Evolutionary conservation across 1,140 invertebrate species (phyloP).

Genomic region (Tigriopus japonicus): DNA sequence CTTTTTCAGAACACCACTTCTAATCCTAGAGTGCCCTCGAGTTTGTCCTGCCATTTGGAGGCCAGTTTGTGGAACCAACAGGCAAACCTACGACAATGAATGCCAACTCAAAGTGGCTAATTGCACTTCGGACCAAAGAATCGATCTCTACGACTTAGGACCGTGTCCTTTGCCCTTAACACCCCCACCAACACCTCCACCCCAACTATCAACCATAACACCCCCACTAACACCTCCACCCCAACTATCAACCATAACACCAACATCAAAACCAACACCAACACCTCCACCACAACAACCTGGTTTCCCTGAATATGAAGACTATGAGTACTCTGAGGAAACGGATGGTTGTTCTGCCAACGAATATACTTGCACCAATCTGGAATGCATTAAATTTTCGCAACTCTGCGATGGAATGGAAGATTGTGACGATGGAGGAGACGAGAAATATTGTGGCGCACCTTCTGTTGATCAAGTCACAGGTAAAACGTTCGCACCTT

Average conservation of each 20-base stretch:
- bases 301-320: too few relatives aligned
- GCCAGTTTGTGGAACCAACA: constrained; percentile 23
- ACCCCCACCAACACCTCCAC: too few relatives aligned
- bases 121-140: constrained; percentile 12
- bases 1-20: background rate
- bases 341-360: too few relatives aligned
- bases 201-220: background rate
- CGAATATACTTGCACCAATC: constrained; percentile 38
- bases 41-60: constrained; percentile 17
- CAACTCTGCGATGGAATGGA: constrained; percentile 44
- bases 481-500: too few relatives aligned
- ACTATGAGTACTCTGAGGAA: too few relatives aligned
- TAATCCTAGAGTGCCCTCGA: constrained; percentile 29
- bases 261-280: too few relatives aligned
- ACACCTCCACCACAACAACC: background rate
- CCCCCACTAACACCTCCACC: too few relatives aligned
- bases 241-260: background rate
- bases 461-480: background rate
- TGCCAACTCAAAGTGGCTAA: constrained; percentile 23
- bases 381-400: constrained; percentile 40
- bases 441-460: constrained; percentile 23
- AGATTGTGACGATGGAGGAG: constrained; percentile 47
- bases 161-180: too few relatives aligned
- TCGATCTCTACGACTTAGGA: background rate
- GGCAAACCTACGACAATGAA: constrained; percentile 25